These are phyloP conservation scores for Semicossyphus pulcher DNA, from an alignment of 2,113 vertebrate genomes.

Conservation along the genomic window DNA sequence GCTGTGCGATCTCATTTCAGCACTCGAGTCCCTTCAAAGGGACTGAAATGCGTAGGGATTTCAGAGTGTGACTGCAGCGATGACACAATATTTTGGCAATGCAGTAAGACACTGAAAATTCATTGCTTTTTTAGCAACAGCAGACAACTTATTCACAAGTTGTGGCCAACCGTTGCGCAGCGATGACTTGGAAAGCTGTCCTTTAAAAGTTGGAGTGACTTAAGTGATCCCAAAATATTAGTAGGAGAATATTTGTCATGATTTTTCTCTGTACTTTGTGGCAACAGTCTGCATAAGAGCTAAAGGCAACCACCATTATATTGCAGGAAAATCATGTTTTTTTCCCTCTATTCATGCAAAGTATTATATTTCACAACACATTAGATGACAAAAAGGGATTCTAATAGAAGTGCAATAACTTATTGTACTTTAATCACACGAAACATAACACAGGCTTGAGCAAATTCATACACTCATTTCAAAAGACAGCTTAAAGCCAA, in stretches of 20 bases:
- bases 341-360: not conserved
- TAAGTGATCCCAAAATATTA: slow-evolving; percentile 19
- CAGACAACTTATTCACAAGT: slow-evolving; percentile 14
- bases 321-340: not conserved
- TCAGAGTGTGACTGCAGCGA: slow-evolving; percentile 63
- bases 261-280: not conserved
- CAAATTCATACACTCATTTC: slow-evolving; percentile 70
- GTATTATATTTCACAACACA: not conserved
- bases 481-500: slow-evolving; percentile 79
- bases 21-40: slow-evolving; percentile 77
- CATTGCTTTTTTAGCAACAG: not conserved
- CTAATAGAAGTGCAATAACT: slow-evolving; percentile 89
- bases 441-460: slow-evolving; percentile 75
- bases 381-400: not conserved
- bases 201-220: slow-evolving; percentile 7
- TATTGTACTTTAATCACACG: slow-evolving; percentile 83
- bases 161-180: not conserved
- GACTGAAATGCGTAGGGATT: slow-evolving; percentile 83
- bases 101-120: slow-evolving; percentile 22
- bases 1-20: slow-evolving; percentile 89
- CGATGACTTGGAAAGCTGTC: slow-evolving; percentile 14
- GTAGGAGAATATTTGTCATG: not conserved
- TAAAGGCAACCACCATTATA: not conserved
- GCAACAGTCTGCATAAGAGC: slow-evolving; percentile 1
- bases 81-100: slow-evolving; percentile 57